These are phyloP conservation scores for Amphilophus citrinellus DNA, from an alignment of 2,113 vertebrate species.

Conservation along the genomic window DNA sequence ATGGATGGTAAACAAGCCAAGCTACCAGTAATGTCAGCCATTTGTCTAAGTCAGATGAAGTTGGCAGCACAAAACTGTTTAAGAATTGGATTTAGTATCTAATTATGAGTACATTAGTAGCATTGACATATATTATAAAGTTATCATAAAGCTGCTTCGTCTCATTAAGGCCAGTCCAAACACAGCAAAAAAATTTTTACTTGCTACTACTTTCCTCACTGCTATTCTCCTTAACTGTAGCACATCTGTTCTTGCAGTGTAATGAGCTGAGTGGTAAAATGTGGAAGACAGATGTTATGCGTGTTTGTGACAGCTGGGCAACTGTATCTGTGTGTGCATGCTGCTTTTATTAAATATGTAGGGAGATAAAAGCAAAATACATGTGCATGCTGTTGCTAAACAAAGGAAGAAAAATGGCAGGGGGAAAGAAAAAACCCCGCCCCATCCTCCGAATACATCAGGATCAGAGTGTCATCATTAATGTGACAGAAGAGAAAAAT, in stretches of 20 bases:
- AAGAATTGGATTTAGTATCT: background rate
- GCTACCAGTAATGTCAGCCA: background rate
- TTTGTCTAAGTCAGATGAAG: background rate
- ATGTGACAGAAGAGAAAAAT: slow-evolving; percentile 25
- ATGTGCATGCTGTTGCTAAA: background rate
- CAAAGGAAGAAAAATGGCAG: background rate
- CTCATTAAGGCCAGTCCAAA: slow-evolving; percentile 2
- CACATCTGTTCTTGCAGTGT: slow-evolving; percentile 8
- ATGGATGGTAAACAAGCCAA: background rate
- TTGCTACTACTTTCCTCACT: background rate
- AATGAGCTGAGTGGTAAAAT: background rate
- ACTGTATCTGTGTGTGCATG: background rate
- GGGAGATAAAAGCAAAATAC: background rate
- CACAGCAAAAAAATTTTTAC: slow-evolving; percentile 7
- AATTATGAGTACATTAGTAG: background rate
- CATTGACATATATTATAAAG: slow-evolving; percentile 8
- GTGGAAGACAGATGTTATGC: background rate
- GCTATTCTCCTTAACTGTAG: slow-evolving; percentile 7
- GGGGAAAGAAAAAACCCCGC: fast-evolving
- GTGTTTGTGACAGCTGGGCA: background rate
- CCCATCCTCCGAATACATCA: slow-evolving; percentile 13
- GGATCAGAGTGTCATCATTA: background rate
- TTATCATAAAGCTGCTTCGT: background rate
- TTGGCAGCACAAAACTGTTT: background rate
- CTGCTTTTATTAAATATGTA: slow-evolving; percentile 1